Conservation (phyloP, 1,140 invertebrate genomes). For the Globodera rostochiensis region DNA sequence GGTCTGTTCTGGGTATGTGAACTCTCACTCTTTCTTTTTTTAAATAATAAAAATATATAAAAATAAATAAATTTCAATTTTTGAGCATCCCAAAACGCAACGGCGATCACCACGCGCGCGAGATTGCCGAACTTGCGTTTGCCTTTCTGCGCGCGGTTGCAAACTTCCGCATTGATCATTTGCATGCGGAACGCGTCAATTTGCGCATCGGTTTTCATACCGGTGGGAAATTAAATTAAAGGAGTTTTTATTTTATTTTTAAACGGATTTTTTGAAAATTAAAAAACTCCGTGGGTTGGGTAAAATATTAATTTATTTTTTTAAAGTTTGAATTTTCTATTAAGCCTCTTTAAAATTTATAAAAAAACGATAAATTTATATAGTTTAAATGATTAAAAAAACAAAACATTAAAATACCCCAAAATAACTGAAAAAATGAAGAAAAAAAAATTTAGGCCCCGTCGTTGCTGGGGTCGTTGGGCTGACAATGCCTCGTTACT, state of each 20-base stretch:
- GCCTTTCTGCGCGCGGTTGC: slow-evolving; percentile 33
- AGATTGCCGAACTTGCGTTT: slow-evolving; percentile 72
- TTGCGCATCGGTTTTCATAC: slow-evolving; percentile 75
- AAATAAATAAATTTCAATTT: neutral
- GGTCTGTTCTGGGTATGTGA: slow-evolving; percentile 70
- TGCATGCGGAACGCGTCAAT: slow-evolving; percentile 85
- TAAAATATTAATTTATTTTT: too few species aligned
- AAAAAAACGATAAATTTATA: too few species aligned
- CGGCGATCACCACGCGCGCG: slow-evolving; percentile 84
- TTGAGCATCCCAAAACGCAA: slow-evolving; percentile 82
- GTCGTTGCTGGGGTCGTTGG: slow-evolving; percentile 66
- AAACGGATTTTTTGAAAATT: too few species aligned
- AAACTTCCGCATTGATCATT: slow-evolving; percentile 83
- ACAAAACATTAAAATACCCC: slow-evolving; percentile 75
- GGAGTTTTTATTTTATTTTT: slow-evolving; percentile 63
- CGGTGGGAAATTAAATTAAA: slow-evolving; percentile 65
- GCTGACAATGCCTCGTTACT: slow-evolving; percentile 83
- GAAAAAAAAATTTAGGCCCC: slow-evolving; percentile 7
- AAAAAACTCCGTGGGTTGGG: too few species aligned
- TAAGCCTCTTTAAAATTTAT: too few species aligned
- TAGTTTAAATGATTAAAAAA: too few species aligned
- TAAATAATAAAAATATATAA: neutral
- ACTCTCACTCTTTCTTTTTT: too few species aligned
- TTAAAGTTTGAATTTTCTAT: too few species aligned
- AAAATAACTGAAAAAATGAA: slow-evolving; percentile 58